These are phyloP conservation scores for Drosophila imparisetae DNA, from an alignment of 2,888 invertebrate species.

Conservation along the genomic window DNA sequence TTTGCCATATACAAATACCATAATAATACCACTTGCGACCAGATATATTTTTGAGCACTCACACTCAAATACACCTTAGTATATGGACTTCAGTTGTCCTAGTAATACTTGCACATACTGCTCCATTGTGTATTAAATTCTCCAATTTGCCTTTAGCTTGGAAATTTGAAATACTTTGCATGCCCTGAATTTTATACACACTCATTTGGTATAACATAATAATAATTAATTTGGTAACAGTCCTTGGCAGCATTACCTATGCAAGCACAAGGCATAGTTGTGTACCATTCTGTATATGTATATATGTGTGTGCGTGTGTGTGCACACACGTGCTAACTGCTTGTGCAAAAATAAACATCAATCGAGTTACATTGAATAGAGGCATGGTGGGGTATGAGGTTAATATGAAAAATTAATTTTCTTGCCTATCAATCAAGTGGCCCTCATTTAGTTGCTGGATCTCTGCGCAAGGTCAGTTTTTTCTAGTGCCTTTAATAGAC, in stretches of 20 bases:
- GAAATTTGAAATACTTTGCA: constrained; percentile 5
- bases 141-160: background rate
- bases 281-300: constrained; percentile 5
- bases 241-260: constrained; percentile 44
- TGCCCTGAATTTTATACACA: constrained; percentile 11
- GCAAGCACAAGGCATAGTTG: constrained; percentile 35
- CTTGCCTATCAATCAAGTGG: constrained; percentile 66
- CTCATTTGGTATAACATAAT: constrained; percentile 21
- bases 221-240: constrained; percentile 56
- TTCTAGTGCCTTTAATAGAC: constrained; percentile 34
- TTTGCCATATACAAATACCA: constrained; percentile 62
- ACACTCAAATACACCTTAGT: constrained; percentile 21
- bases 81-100: background rate
- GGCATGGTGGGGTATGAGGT: background rate
- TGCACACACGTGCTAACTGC: constrained; percentile 41
- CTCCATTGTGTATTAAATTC: background rate
- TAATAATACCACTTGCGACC: constrained; percentile 66
- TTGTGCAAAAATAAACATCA: constrained; percentile 33
- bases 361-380: constrained; percentile 30
- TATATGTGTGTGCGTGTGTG: background rate
- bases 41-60: constrained; percentile 51
- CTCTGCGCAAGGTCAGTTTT: constrained; percentile 24
- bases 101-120: background rate
- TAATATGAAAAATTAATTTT: constrained; percentile 73
- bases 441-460: constrained; percentile 1